A percentile compares a stretch with the other conserved stretches of the same genome.
Evolutionary conservation across 2,888 invertebrate genomes (phyloP).

Genomic region (Leptogaster cylindrica): DNA sequence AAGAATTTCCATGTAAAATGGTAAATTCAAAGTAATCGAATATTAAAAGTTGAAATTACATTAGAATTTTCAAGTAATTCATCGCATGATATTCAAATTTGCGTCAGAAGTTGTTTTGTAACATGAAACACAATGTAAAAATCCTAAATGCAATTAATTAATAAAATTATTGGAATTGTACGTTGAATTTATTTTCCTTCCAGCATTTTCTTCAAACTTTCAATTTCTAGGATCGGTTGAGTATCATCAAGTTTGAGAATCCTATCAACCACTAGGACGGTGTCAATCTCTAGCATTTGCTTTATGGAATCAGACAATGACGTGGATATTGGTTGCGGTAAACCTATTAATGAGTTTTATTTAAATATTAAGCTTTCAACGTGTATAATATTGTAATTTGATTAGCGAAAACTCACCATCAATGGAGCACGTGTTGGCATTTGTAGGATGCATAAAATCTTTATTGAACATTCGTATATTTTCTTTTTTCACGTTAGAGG

Average conservation of each 20-base stretch:
- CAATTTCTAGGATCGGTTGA: not conserved
- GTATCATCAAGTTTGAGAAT: not conserved
- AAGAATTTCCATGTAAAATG: too few species aligned
- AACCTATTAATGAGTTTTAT: not conserved
- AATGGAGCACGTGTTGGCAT: constrained; percentile 50
- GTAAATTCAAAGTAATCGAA: too few species aligned
- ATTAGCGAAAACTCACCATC: constrained; percentile 46
- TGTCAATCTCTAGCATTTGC: not conserved
- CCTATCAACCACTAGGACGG: not conserved
- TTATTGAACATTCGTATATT: constrained; percentile 49
- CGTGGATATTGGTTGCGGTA: constrained; percentile 3
- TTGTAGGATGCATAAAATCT: constrained; percentile 51
- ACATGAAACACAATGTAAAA: too few species aligned
- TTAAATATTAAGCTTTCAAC: not conserved
- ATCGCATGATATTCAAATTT: too few species aligned
- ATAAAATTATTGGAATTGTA: too few species aligned
- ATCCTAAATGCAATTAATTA: too few species aligned
- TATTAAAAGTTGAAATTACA: too few species aligned
- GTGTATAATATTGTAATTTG: not conserved
- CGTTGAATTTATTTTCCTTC: not conserved
- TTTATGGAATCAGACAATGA: not conserved
- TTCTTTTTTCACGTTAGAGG: constrained; percentile 48
- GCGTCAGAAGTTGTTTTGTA: too few species aligned
- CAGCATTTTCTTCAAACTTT: not conserved
- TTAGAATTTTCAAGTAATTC: too few species aligned